A percentile compares a stretch with the other conserved stretches of the same genome.
Evolutionary conservation across 2,888 invertebrate genomes (phyloP).

Genomic region (Lampropteryx suffumata): DNA sequence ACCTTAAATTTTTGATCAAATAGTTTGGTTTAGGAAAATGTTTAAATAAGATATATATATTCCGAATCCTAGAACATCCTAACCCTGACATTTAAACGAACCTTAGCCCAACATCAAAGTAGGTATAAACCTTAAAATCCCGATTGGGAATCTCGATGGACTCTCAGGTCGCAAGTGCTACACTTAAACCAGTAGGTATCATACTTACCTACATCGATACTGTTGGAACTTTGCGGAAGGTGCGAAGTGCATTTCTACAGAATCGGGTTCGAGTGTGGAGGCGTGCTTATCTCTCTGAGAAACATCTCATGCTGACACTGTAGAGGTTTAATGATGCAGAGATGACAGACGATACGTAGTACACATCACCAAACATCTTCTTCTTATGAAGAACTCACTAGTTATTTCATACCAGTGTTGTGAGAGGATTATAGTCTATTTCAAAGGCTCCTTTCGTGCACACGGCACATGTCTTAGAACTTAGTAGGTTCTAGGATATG

Average conservation of each 20-base stretch:
- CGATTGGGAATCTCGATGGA: slow-evolving; percentile 13
- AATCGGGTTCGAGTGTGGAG: slow-evolving; percentile 18
- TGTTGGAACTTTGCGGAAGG: slow-evolving; percentile 13
- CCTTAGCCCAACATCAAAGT: slow-evolving; percentile 18
- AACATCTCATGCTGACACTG: slow-evolving; percentile 37
- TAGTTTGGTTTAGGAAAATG: too few species aligned
- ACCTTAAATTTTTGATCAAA: too few species aligned
- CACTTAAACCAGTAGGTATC: slow-evolving; percentile 22
- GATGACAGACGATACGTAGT: too few species aligned
- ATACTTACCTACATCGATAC: slow-evolving; percentile 26
- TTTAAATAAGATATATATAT: too few species aligned
- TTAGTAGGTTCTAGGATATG: too few species aligned
- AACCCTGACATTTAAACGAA: slow-evolving; percentile 6
- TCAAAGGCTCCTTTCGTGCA: too few species aligned
- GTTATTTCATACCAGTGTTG: too few species aligned
- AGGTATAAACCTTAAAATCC: slow-evolving; percentile 4
- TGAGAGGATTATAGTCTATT: too few species aligned
- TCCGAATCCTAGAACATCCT: neutral
- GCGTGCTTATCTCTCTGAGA: slow-evolving; percentile 43
- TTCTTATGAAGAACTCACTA: too few species aligned
- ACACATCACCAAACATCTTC: too few species aligned
- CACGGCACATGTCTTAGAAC: too few species aligned
- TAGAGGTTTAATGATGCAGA: too few species aligned
- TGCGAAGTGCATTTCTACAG: slow-evolving; percentile 26
- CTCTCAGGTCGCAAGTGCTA: slow-evolving; percentile 12